A percentile compares a stretch with the other conserved stretches of the same genome.
phyloP scores from a whole-genome alignment of 2,888 invertebrate species.

The Diachrysia chrysitis region DNA sequence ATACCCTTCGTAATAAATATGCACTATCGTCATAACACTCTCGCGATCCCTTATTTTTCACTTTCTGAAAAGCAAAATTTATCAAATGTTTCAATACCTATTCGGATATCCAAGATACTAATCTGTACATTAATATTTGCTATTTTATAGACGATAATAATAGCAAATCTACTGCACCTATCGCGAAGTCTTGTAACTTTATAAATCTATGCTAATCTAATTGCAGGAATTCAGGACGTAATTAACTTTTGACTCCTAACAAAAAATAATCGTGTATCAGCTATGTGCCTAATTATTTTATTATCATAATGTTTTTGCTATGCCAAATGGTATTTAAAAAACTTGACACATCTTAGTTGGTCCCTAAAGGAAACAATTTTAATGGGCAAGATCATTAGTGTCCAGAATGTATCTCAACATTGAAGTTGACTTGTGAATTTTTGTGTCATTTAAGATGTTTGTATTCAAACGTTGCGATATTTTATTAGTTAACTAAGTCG shows the following conservation, averaged over 20 bases:
- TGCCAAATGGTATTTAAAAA: constrained; percentile 21
- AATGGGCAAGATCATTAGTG: constrained; percentile 50
- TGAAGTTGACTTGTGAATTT: constrained; percentile 35
- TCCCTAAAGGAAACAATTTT: constrained; percentile 48
- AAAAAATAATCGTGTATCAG: constrained; percentile 21
- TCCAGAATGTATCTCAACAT: constrained; percentile 29
- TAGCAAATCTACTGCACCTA: constrained; percentile 25
- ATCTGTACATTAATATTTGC: constrained; percentile 23
- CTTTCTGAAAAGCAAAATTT: constrained; percentile 44
- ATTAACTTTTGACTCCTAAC: constrained; percentile 36
- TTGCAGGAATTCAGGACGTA: constrained; percentile 25
- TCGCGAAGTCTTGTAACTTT: constrained; percentile 15
- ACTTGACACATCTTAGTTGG: constrained; percentile 19
- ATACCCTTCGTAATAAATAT: neutral
- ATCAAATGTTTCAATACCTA: constrained; percentile 25
- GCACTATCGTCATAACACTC: neutral
- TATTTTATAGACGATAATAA: constrained; percentile 47
- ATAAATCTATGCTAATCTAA: constrained; percentile 19
- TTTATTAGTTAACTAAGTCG: constrained; percentile 10
- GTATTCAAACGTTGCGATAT: constrained; percentile 24
- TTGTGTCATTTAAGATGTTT: constrained; percentile 35
- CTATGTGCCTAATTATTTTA: constrained; percentile 6
- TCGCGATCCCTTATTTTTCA: neutral
- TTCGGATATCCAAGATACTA: constrained; percentile 8
- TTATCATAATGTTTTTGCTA: constrained; percentile 19